phyloP scores from a whole-genome alignment of 2,797 vertebrate genomes.

The Tragopan temminckii region DNA sequence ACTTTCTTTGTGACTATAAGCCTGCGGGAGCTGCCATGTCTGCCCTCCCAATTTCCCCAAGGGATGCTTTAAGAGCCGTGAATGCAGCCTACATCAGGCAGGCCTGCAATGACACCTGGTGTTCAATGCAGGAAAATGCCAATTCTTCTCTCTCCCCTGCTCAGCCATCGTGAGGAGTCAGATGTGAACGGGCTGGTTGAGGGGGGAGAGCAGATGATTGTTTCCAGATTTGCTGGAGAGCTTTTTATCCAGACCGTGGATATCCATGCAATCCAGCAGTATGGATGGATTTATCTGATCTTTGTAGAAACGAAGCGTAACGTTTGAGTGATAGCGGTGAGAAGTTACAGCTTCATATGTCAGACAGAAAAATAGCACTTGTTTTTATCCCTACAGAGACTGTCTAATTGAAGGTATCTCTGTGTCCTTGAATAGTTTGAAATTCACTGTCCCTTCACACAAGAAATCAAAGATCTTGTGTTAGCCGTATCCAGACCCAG shows the following conservation, averaged over 20 bases:
- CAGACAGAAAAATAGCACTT: neutral
- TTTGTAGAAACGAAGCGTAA: neutral
- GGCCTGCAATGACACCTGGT: neutral
- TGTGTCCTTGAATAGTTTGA: neutral
- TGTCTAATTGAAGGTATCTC: rapidly evolving
- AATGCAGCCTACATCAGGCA: rapidly evolving
- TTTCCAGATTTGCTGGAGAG: neutral
- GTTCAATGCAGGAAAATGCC: neutral
- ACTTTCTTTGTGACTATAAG: neutral
- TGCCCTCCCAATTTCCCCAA: neutral
- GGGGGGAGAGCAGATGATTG: neutral
- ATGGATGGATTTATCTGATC: rapidly evolving
- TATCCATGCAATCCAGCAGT: rapidly evolving
- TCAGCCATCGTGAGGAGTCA: too few species aligned
- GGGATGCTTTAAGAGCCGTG: neutral
- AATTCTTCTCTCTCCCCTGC: neutral
- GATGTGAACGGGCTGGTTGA: neutral
- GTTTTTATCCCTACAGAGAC: neutral
- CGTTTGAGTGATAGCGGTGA: neutral
- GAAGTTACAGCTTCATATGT: neutral
- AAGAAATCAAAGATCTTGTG: neutral
- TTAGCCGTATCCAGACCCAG: neutral
- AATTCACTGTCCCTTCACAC: neutral
- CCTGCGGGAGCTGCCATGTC: too few species aligned
- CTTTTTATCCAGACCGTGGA: neutral